phyloP scores from a whole-genome alignment of 2,113 vertebrate genomes.

The Pangasianodon hypophthalmus region DNA sequence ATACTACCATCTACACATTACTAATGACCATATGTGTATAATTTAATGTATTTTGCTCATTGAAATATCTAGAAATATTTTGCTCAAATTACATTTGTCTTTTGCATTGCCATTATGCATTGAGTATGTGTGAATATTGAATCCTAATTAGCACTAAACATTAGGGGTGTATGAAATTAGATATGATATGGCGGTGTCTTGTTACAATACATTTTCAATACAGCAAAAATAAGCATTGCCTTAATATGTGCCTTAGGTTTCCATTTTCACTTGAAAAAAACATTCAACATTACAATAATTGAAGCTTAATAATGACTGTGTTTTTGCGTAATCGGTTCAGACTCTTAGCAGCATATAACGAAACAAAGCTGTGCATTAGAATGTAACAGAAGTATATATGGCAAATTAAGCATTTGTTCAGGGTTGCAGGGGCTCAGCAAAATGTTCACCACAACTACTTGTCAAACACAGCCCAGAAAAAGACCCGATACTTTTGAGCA shows the following conservation, averaged over 20 bases:
- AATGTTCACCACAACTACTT: not conserved
- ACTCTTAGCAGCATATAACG: not conserved
- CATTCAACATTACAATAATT: not conserved
- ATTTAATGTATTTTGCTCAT: not conserved
- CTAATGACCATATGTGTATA: not conserved
- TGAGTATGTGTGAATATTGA: not conserved
- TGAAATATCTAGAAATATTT: not conserved
- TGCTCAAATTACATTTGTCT: not conserved
- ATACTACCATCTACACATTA: not conserved
- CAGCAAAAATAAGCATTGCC: not conserved
- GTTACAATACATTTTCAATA: not conserved
- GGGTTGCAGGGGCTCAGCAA: not conserved
- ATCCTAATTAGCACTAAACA: not conserved
- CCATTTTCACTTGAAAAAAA: not conserved
- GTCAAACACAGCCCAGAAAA: not conserved
- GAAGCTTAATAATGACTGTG: not conserved
- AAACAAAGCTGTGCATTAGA: not conserved
- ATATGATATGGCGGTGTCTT: not conserved
- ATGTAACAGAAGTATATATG: not conserved
- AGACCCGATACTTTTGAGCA: not conserved
- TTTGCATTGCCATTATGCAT: not conserved
- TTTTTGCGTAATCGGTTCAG: not conserved
- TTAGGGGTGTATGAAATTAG: not conserved
- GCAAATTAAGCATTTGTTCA: not conserved
- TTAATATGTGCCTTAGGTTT: not conserved